Percentiles rank a stretch among this genome's conserved stretches.
Conservation (phyloP, 2,888 invertebrate genomes). For the Drosophila meridiana region DNA sequence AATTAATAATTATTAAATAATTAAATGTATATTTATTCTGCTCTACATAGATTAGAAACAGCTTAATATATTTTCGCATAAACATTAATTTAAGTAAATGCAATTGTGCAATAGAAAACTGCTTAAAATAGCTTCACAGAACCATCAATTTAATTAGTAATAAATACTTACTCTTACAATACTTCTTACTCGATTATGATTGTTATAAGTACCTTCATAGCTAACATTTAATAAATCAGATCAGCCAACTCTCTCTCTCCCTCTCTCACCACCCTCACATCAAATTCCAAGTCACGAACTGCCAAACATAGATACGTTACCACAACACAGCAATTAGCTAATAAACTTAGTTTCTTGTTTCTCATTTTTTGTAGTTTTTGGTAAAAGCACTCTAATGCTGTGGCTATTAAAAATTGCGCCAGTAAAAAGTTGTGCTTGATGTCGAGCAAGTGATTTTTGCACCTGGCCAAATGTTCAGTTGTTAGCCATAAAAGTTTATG, state of each 20-base stretch:
- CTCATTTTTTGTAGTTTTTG: background rate
- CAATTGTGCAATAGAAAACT: no score
- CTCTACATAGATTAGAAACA: no score
- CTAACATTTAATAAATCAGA: background rate
- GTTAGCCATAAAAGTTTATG: constrained; percentile 47
- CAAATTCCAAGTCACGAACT: background rate
- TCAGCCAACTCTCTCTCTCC: background rate
- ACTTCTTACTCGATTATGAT: background rate
- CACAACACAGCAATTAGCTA: constrained; percentile 21
- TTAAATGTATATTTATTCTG: no score
- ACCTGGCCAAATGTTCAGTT: constrained; percentile 42
- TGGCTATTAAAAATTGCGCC: constrained; percentile 10
- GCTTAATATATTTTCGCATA: no score
- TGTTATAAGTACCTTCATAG: background rate
- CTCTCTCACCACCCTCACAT: background rate
- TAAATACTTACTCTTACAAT: no score
- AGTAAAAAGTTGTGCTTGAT: constrained; percentile 27
- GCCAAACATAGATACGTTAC: background rate
- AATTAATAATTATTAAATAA: no score
- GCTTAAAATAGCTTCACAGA: no score
- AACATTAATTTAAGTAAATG: no score
- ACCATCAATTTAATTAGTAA: no score
- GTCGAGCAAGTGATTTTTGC: constrained; percentile 56
- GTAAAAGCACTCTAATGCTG: background rate
- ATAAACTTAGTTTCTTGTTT: constrained; percentile 17